These are phyloP conservation scores for Eulithis testata DNA, from an alignment of 2,888 invertebrate genomes.

Conservation along the genomic window DNA sequence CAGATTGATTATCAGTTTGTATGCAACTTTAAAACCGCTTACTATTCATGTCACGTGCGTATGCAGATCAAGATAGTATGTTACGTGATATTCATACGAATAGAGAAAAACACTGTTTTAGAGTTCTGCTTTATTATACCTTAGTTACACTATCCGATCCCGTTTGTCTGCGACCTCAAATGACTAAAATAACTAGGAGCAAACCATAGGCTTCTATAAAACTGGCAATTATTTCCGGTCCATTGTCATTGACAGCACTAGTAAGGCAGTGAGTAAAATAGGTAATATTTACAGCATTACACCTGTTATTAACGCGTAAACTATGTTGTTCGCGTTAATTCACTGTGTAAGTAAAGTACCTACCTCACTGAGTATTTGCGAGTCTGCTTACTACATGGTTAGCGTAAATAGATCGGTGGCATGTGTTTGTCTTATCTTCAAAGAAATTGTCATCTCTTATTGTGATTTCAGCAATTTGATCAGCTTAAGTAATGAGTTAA, in stretches of 20 bases:
- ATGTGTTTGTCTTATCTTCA: no score
- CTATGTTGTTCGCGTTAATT: no score
- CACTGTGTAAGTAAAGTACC: no score
- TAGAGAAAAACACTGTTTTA: constrained; percentile 44
- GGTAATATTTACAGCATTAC: no score
- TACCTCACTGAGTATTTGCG: no score
- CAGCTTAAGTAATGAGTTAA: constrained; percentile 27
- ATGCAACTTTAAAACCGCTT: constrained; percentile 29
- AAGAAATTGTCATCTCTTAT: no score
- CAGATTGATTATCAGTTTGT: constrained; percentile 13
- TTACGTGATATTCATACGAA: constrained; percentile 64
- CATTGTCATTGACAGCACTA: background rate
- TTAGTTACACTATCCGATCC: constrained; percentile 38
- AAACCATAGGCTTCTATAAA: background rate
- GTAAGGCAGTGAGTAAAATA: background rate
- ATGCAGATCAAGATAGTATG: constrained; percentile 60
- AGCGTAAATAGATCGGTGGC: no score
- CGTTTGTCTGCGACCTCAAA: constrained; percentile 37
- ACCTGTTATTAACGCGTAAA: no score
- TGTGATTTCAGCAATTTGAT: constrained; percentile 1
- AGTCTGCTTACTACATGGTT: no score
- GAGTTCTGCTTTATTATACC: constrained; percentile 43
- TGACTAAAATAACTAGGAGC: constrained; percentile 4
- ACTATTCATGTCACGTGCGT: constrained; percentile 63
- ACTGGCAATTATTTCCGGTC: background rate